Percentiles rank a stretch among this genome's conserved stretches.
Conservation (phyloP, 2,113 vertebrate genomes). For the Indicator indicator region DNA sequence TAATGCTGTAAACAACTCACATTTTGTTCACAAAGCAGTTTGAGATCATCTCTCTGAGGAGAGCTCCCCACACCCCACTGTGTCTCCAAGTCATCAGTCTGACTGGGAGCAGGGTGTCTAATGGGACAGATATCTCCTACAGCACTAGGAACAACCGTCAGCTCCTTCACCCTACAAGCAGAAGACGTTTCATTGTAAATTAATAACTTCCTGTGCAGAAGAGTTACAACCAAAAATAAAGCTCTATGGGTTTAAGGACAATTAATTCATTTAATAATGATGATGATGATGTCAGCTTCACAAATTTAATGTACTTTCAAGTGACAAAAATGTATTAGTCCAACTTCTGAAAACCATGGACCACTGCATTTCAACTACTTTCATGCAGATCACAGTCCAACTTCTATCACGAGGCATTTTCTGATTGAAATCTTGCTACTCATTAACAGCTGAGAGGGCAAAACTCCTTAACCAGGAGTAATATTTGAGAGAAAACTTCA, state of each 20-base stretch:
- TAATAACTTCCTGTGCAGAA: background rate
- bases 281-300: conserved; percentile 76
- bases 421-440: background rate
- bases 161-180: conserved; percentile 86
- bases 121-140: conserved; percentile 82
- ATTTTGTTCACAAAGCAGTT: conserved; percentile 98
- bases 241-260: background rate
- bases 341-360: background rate
- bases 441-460: background rate
- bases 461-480: background rate
- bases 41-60: conserved; percentile 96
- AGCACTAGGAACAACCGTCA: conserved; percentile 79
- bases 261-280: conserved; percentile 28
- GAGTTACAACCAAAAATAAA: conserved; percentile 9
- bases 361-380: background rate
- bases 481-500: background rate
- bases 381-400: background rate
- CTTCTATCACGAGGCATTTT: background rate
- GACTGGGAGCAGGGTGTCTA: conserved; percentile 82
- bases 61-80: conserved; percentile 98
- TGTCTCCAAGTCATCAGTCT: conserved; percentile 92
- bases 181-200: conserved; percentile 35
- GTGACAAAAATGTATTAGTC: background rate
- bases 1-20: conserved; percentile 78
- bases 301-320: conserved; percentile 21